These are phyloP conservation scores for Drosophila robusta DNA, from an alignment of 2,888 invertebrate species.

Conservation along the genomic window DNA sequence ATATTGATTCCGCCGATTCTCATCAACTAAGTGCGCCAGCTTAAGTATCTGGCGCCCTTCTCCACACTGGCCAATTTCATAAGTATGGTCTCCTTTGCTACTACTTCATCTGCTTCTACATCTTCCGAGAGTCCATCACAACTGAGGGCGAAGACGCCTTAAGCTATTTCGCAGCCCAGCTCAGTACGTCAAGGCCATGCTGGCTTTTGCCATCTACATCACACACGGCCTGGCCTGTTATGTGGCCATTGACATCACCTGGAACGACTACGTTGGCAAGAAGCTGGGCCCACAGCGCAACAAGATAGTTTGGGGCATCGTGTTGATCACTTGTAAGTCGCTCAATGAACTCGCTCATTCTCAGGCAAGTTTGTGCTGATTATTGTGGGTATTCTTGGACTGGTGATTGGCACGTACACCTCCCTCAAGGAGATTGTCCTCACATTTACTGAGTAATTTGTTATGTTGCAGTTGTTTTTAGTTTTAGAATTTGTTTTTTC, in stretches of 20 bases:
- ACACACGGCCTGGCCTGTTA: constrained; percentile 97
- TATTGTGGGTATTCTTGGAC: constrained; percentile 88
- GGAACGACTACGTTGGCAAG: constrained; percentile 91
- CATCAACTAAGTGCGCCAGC: constrained; percentile 91
- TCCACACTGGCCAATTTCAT: constrained; percentile 95
- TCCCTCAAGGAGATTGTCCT: constrained; percentile 88
- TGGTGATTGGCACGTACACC: constrained; percentile 90
- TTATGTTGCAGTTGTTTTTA: constrained; percentile 20
- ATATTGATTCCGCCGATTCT: constrained; percentile 90
- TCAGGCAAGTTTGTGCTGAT: constrained; percentile 87
- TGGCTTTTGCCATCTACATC: constrained; percentile 93
- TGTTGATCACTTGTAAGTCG: constrained; percentile 93
- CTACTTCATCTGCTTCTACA: constrained; percentile 93
- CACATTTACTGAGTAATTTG: constrained; percentile 85
- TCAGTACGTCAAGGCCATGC: constrained; percentile 89
- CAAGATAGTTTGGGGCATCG: constrained; percentile 88
- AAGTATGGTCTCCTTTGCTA: constrained; percentile 93
- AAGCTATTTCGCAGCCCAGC: constrained; percentile 88
- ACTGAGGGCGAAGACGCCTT: constrained; percentile 88
- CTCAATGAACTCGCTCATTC: background rate
- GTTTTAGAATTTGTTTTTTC: constrained; percentile 20
- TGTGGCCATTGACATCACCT: constrained; percentile 96
- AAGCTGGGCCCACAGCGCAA: constrained; percentile 87
- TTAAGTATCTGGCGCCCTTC: constrained; percentile 95
- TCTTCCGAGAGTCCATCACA: constrained; percentile 90